A percentile compares a stretch with the other conserved stretches of the same genome.
Evolutionary conservation across 2,888 invertebrate genomes (phyloP).

Genomic region (Patella depressa): DNA sequence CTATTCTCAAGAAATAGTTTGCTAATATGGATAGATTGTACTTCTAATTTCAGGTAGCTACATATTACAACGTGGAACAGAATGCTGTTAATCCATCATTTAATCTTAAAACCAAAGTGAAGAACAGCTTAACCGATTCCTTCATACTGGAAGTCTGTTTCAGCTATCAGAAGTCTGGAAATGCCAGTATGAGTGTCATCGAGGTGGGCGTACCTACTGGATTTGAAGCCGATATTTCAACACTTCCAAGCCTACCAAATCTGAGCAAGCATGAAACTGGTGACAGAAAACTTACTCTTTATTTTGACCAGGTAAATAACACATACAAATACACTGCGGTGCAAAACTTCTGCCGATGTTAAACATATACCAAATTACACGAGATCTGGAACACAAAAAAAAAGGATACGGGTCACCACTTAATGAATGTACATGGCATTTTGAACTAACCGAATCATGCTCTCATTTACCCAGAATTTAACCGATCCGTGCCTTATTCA

Average conservation of each 20-base stretch:
- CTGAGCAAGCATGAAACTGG: constrained; percentile 70
- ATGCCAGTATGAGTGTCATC: constrained; percentile 71
- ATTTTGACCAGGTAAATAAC: constrained; percentile 71
- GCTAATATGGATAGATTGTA: too few species aligned
- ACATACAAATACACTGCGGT: too few species aligned
- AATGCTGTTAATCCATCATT: constrained; percentile 57
- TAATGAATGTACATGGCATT: too few species aligned
- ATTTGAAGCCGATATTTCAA: constrained; percentile 64
- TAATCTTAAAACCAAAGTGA: constrained; percentile 52
- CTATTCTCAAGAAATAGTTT: too few species aligned
- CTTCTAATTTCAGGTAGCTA: constrained; percentile 47
- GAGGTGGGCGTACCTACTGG: constrained; percentile 67
- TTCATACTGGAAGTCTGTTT: constrained; percentile 31
- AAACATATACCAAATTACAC: too few species aligned
- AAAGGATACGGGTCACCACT: too few species aligned
- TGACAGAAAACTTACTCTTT: constrained; percentile 70
- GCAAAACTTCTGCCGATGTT: too few species aligned
- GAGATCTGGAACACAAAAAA: too few species aligned
- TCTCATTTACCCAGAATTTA: too few species aligned
- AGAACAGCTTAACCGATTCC: constrained; percentile 50
- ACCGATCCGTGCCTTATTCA: too few species aligned
- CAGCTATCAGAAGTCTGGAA: constrained; percentile 53
- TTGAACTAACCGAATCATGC: too few species aligned
- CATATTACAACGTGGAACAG: constrained; percentile 60
- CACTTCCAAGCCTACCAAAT: constrained; percentile 47